A percentile compares a stretch with the other conserved stretches of the same genome.
phyloP scores from a whole-genome alignment of 2,888 invertebrate genomes.

The Thereva nobilitata region DNA sequence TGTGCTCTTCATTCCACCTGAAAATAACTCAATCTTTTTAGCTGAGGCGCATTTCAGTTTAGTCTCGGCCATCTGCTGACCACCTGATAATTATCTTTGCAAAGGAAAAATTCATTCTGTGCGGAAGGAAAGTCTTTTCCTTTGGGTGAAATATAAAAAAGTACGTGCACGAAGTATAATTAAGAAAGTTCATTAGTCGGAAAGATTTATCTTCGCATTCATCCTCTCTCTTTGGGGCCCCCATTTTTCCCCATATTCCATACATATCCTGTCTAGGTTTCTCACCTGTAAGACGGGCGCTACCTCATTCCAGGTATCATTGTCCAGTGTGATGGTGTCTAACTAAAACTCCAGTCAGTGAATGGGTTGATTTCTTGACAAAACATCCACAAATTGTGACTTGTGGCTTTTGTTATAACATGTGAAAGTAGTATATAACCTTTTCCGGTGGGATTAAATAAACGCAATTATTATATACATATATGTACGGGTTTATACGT shows the following conservation, averaged over 20 bases:
- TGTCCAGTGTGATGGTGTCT: too few relatives aligned
- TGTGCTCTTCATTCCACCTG: conserved; percentile 35
- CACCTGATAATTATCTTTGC: conserved; percentile 36
- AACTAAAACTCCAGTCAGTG: too few relatives aligned
- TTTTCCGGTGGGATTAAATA: too few relatives aligned
- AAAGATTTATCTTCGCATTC: conserved; percentile 19
- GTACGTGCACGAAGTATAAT: conserved; percentile 30
- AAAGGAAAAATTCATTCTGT: conserved; percentile 13
- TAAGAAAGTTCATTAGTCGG: conserved; percentile 31
- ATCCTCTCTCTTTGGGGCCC: conserved; percentile 6
- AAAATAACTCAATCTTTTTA: conserved; percentile 27
- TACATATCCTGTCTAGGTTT: too few relatives aligned
- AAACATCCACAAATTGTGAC: too few relatives aligned
- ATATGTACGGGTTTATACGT: too few relatives aligned
- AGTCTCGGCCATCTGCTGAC: conserved; percentile 34
- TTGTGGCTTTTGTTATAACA: too few relatives aligned
- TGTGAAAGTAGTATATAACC: too few relatives aligned
- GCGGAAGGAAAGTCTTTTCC: neutral
- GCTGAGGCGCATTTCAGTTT: conserved; percentile 35
- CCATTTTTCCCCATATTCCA: neutral
- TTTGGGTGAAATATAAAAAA: conserved; percentile 20
- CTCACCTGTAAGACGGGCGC: too few relatives aligned
- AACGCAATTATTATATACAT: too few relatives aligned
- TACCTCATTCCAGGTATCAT: too few relatives aligned
- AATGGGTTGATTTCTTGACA: too few relatives aligned